phyloP scores from a whole-genome alignment of 1,140 invertebrate species.

The Cyclargus thomasi region DNA sequence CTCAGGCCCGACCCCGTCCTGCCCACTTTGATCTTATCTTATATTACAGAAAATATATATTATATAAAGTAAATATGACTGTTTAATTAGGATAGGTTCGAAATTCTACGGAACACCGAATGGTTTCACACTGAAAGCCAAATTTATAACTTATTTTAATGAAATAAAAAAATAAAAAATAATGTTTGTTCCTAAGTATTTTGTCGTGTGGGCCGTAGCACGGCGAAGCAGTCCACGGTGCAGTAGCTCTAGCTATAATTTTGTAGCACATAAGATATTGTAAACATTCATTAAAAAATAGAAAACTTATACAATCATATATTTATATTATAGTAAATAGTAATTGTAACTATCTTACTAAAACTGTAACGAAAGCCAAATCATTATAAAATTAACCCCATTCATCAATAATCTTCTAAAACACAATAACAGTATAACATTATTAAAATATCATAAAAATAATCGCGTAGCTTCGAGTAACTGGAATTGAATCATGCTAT shows the following conservation, averaged over 20 bases:
- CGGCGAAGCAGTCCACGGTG: too few species aligned
- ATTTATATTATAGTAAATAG: not conserved
- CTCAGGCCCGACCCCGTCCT: slow-evolving; percentile 38
- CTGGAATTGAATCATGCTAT: slow-evolving; percentile 35
- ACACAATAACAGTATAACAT: slow-evolving; percentile 14
- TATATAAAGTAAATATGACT: not conserved
- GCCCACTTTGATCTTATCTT: slow-evolving; percentile 31
- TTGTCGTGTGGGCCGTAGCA: too few species aligned
- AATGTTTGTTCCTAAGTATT: too few species aligned
- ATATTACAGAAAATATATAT: slow-evolving; percentile 1
- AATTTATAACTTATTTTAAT: too few species aligned
- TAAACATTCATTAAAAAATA: too few species aligned
- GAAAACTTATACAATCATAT: too few species aligned
- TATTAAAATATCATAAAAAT: slow-evolving; percentile 16
- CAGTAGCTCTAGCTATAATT: too few species aligned
- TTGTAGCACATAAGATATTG: too few species aligned
- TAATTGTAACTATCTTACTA: not conserved
- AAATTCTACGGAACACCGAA: too few species aligned
- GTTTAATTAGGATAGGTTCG: too few species aligned
- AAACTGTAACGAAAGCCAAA: not conserved
- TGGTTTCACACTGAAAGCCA: too few species aligned
- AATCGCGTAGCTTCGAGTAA: slow-evolving; percentile 20
- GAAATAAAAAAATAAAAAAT: too few species aligned
- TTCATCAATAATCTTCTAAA: not conserved
- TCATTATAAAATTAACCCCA: not conserved